Base-by-base conservation (phyloP, 2,113 vertebrate genomes). In the Phyllopteryx taeniolatus region DNA sequence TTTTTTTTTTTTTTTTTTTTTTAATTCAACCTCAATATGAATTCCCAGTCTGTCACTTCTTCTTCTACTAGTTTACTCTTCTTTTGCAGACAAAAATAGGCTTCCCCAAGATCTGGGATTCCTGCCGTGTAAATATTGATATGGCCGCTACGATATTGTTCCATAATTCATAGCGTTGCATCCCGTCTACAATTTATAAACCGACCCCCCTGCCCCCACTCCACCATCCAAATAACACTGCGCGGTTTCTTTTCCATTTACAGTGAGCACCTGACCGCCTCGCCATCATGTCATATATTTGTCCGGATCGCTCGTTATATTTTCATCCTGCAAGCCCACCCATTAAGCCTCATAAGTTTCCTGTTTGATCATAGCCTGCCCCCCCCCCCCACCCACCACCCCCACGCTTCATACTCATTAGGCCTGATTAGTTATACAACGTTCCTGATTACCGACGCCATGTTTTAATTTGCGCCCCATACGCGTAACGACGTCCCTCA, bases 401-500 rank as follows among this genome's bases (percentile, higher is more conserved):
- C 49, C 49, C 14, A 2, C 35, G 35, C 35, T 6, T 39, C 63
- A 49, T 76, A 77, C 88, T 92, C 85, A 89, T 93, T 91, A 89
- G 67, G 71, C 87, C 88, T 89, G 78, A 90, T 92, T 91, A 92
- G 86, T 81, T 71, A 89, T 83, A 93, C 88, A 88, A 86, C 88
- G 85, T 86, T 91, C 75, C 88, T 92, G 87, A 93, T 94, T 92
- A 91, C 44, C 35, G 31, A 74, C 68, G 54, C 83, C 85, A 85
- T 91, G 88, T 91, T 89, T 91, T 92, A 92, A 92, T 92, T 88
- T 86, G 65, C 31, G 72, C 73, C 67, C 82, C 86, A 85, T 87
- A 73, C 86, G 83, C 83, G 84, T 84, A 86, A 75, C 56, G 70
- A 77, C 72, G 61, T 77, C 75, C 63, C 10, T 27, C 46, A 8